Conservation (phyloP, 2,797 vertebrate species). For the Sebastes vulpes region DNA sequence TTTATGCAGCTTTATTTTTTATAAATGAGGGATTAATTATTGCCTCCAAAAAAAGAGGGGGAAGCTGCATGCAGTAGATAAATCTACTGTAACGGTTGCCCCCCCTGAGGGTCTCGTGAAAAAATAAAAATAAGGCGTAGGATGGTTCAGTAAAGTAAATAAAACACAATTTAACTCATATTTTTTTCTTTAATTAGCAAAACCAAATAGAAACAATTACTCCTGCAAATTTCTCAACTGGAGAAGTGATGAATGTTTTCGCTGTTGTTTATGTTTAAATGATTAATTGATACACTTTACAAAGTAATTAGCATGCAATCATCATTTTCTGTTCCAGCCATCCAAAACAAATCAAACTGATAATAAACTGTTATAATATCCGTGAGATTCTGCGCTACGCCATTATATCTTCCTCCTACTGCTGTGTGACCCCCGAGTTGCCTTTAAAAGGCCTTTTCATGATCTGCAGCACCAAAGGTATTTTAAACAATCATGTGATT, state of each 20-base stretch:
- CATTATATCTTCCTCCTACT: neutral
- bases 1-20: slow-evolving; percentile 57
- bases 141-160: slow-evolving; percentile 57
- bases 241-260: slow-evolving; percentile 41
- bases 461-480: slow-evolving; percentile 3
- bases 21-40: slow-evolving; percentile 84
- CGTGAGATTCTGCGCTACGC: neutral
- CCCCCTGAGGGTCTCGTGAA: slow-evolving; percentile 36
- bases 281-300: slow-evolving; percentile 63
- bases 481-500: slow-evolving; percentile 43
- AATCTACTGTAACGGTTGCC: slow-evolving; percentile 66
- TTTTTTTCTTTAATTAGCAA: slow-evolving; percentile 58
- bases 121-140: neutral
- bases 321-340: slow-evolving; percentile 57
- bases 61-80: slow-evolving; percentile 82
- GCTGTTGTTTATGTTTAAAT: slow-evolving; percentile 49
- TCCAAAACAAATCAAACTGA: slow-evolving; percentile 61
- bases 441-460: slow-evolving; percentile 5
- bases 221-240: slow-evolving; percentile 38
- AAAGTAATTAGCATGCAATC: slow-evolving; percentile 58
- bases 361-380: slow-evolving; percentile 32
- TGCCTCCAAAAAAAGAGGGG: slow-evolving; percentile 54
- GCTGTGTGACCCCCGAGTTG: neutral
- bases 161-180: slow-evolving; percentile 51
- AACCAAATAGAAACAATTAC: slow-evolving; percentile 63